Percentiles rank a stretch among this genome's conserved stretches.
Evolutionary conservation across 2,888 invertebrate species (phyloP).

Genomic region (Bruchidius siliquastri): DNA sequence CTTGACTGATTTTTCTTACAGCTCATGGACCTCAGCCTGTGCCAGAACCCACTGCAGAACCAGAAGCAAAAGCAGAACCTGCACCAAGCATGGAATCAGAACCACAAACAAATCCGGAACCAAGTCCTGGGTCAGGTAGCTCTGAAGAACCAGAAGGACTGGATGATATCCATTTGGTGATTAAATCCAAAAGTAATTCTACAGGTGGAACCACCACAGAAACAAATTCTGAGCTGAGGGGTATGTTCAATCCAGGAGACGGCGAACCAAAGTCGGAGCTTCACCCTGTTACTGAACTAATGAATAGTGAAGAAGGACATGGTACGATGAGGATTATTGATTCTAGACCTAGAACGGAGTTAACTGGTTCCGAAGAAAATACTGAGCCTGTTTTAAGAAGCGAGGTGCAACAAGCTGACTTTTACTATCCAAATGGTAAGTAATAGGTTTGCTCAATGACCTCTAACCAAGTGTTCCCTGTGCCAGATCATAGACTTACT

Average conservation of each 20-base stretch:
- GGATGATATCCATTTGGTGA: not conserved
- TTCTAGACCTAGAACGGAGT: not conserved
- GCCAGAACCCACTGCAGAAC: slow-evolving; percentile 26
- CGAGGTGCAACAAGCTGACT: not conserved
- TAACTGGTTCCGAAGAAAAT: not conserved
- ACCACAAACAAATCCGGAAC: slow-evolving; percentile 26
- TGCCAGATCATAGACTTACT: too few relatives aligned
- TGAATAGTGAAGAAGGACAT: not conserved
- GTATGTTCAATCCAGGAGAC: not conserved
- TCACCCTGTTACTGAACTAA: not conserved
- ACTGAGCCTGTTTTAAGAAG: not conserved
- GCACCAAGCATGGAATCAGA: slow-evolving; percentile 43
- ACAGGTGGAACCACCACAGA: not conserved
- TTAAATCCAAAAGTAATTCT: not conserved
- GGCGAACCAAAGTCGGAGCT: not conserved
- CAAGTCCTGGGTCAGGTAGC: slow-evolving; percentile 30
- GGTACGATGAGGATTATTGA: not conserved
- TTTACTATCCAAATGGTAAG: not conserved
- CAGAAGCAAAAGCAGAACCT: slow-evolving; percentile 30
- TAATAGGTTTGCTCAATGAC: too few relatives aligned
- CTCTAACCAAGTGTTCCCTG: too few relatives aligned
- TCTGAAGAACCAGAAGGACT: not conserved
- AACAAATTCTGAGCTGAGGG: not conserved
- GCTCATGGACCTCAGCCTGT: slow-evolving; percentile 35
- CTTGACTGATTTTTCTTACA: slow-evolving; percentile 26